Base-by-base conservation (phyloP, 2,113 vertebrate species). In the Crocuta crocuta region DNA sequence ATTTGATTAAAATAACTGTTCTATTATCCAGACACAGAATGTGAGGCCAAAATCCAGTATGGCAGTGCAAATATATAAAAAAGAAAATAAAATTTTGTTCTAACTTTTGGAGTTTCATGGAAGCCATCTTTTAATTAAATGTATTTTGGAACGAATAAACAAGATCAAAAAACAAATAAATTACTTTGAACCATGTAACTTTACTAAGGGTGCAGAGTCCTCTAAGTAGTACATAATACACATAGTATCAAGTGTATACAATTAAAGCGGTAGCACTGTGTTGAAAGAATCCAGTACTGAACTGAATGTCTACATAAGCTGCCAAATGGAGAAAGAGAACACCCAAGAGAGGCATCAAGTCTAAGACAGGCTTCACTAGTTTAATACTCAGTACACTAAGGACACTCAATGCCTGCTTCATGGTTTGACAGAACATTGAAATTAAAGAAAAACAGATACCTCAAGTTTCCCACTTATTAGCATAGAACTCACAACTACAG, bases 1-100 rank as follows among this genome's bases (percentile, higher is more conserved):
- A 94, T 73, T 21, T 79, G 23, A 95, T 86, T 82, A 78, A 89
- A 63, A 73, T 63, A 74, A 91, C 39, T 86, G 28, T 73, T 89
- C 31, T 65, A 45, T 39, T 84, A 5, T 93, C 66, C 63, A 70
- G 26, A 76, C 16, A 68, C 1, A n/a, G 23, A 96, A 33, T 71
- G 8, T 88, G 89, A 95, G 19, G 43, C 4, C 71, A 91, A 70
- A 94, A 2, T 15, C 35, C 45, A 50, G 33, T 33, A 71, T 68
- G 83, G 73, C 33, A 68, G 33, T 89, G 24, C 0, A 88, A 95
- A 76, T 19, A 43, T 0, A 95, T 3, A 79, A 68, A 88, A 55
- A 87, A 35, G 3, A 21, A 58, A 80, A 50, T 58, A 10, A 21
- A 6, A 73, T 58, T 88, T 76, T 39, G 7, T 94, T 80, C 31